Percentiles rank a stretch among this genome's conserved stretches.
Evolutionary conservation across 2,113 vertebrate species (phyloP).

Genomic region (Limnothrissa miodon): DNA sequence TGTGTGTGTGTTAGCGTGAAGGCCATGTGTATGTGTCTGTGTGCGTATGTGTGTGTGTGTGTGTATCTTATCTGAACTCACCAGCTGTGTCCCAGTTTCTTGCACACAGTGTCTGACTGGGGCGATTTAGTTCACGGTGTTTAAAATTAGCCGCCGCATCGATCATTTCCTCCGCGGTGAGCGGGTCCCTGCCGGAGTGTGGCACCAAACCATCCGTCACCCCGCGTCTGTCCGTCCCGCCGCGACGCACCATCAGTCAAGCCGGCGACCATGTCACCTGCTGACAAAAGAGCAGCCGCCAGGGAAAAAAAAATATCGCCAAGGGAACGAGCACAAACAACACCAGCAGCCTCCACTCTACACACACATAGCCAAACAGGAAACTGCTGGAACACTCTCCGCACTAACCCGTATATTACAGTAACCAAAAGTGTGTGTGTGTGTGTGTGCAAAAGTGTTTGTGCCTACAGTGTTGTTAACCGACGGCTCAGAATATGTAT

Average conservation of each 20-base stretch:
- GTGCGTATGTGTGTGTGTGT: constrained; percentile 48
- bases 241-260: constrained; percentile 64
- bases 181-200: constrained; percentile 54
- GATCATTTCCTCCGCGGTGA: constrained; percentile 66
- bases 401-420: no score
- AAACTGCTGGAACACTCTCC: no score
- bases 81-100: constrained; percentile 65
- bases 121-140: constrained; percentile 66
- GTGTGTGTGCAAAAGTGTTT: no score
- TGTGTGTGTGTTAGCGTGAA: constrained; percentile 27
- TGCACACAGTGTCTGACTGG: constrained; percentile 51
- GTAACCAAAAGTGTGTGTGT: no score
- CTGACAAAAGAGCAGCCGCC: constrained; percentile 43
- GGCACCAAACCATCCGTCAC: constrained; percentile 63
- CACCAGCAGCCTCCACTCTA: constrained; percentile 12
- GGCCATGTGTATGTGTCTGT: constrained; percentile 45
- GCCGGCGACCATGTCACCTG: constrained; percentile 50
- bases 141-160: constrained; percentile 73
- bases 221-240: constrained; percentile 49
- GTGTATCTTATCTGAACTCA: constrained; percentile 58
- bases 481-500: not conserved
- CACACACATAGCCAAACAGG: not conserved
- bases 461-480: not conserved
- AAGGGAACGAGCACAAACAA: constrained; percentile 42
- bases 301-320: constrained; percentile 47